These are phyloP conservation scores for Coccyzus lansbergi DNA, from an alignment of 2,797 vertebrate species.

Conservation along the genomic window DNA sequence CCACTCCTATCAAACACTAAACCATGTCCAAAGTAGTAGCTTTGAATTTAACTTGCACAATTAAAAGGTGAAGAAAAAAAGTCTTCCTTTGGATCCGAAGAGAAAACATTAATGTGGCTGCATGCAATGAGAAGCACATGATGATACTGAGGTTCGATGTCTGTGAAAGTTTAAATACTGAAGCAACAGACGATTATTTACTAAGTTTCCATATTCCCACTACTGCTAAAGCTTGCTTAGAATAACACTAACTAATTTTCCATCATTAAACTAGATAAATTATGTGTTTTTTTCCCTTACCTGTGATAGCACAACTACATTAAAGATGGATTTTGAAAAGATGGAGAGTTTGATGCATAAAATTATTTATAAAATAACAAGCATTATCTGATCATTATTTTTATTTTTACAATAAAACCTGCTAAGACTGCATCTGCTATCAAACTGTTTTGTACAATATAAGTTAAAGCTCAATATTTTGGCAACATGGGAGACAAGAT, in stretches of 20 bases:
- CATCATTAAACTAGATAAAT: not conserved
- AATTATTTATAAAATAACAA: not conserved
- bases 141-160: not conserved
- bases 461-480: slow-evolving; percentile 5
- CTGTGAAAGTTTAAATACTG: not conserved
- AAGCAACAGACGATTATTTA: not conserved
- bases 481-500: not conserved
- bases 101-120: not conserved
- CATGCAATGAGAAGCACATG: not conserved
- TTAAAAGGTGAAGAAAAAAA: not conserved
- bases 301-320: not conserved
- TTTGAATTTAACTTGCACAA: not conserved
- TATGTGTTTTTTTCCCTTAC: not conserved
- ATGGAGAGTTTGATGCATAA: not conserved
- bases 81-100: not conserved
- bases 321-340: not conserved
- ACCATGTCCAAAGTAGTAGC: too few relatives aligned
- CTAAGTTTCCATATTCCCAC: not conserved
- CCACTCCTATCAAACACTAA: too few relatives aligned
- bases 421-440: not conserved
- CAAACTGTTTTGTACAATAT: not conserved
- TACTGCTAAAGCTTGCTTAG: not conserved
- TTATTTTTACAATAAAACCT: not conserved
- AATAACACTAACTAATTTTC: not conserved
- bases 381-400: not conserved